Evolutionary conservation across 2,113 vertebrate species (phyloP), one percentile per base, ranked within the genome.

Genomic region (Sander lucioperca): DNA sequence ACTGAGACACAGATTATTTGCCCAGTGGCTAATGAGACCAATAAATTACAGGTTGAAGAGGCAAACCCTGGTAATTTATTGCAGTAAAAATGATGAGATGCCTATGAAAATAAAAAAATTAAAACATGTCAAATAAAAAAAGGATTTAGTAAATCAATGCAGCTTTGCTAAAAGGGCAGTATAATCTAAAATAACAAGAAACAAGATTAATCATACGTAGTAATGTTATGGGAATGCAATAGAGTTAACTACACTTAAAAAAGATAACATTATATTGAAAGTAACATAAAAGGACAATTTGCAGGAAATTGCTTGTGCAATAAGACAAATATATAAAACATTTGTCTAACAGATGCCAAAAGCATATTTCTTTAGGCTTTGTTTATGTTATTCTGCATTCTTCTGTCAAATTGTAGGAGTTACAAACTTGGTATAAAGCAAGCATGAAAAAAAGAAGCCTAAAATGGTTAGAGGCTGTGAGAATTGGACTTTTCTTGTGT

Each of bases 1-100:
- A 93, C 84, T 89, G 83, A 93, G 94, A 94, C 95, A 97, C 95
- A 95, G 93, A 97, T 97, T 96, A 94, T 96, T 97, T 95, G 97
- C 97, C 97, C 95, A 93, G 93, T 96, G 96, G 95, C 95, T 96
- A 96, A 98, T 97, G 97, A 96, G 84, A 95, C 94, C 97, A 97
- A 99, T 99, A 99, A 99, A 99, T 98, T 99, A 98, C 95, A 89
- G 96, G 96, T 96, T 93, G 96, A 87, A 57, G 69, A 79, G 57
- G 70, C 85, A 92, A 93, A 88, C 83, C 86, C 95, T 95, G 92
- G 96, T 96, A 98, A 98, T 99, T 98, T 97, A 99, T 99, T 97
- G 97, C 94, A 94, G 80, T 96, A 94, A 94, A 89, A 96, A 97
- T 96, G 95, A 98, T 97, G 97, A 96, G 89, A 96, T 97, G 97